Evolutionary conservation across 1,140 invertebrate species (phyloP), one percentile per base, ranked within the genome.

Genomic region (Coenobita brevimanus): DNA sequence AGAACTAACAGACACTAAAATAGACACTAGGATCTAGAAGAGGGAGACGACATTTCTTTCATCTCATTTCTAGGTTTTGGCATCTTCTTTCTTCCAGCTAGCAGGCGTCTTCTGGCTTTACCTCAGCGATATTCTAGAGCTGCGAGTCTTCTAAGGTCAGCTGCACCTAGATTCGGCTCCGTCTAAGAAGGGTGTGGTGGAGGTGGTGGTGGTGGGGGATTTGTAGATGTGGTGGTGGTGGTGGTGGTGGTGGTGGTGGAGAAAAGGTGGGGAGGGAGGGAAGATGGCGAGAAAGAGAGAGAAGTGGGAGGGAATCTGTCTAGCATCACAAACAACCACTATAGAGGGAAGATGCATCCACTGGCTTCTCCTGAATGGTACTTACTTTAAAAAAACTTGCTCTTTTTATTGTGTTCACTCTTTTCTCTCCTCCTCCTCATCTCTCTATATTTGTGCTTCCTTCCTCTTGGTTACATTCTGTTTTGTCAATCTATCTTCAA

Each of bases 21-120:
- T 73, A 73, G 67, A 73, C 41, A 64, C 50, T 81, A 82, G n/a
- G 46, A n/a, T 27, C 38, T 41, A 67, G 62, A 60, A 38, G 46
- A 43, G 43, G 71, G 57, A 21, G 33, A 46, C 41, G 27, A 76
- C 24, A 76, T 24, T 50, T 50, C 46, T 50, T 8, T 50, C 46
- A 50, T 50, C 46, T 50, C 46, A 17, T 8, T 50, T 50, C 46
- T 50, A 43, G 38, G 41, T 43, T 33, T 15, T 38, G 36, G 50
- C 1, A 41, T 73, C 67, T 83, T 73, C 67, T 71, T 71, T 83
- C 81, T 71, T 83, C 81, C 69, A 73, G 46, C 21, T 83, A 41
- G 27, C 27, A 41, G 33, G 36, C 2, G 57, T 54, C 60, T 57
- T 81, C 78, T 81, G 57, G 33, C 2, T 24, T 62, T 41, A 57